These are phyloP conservation scores for Synanthedon vespiformis DNA, from an alignment of 2,888 invertebrate species.

Conservation along the genomic window DNA sequence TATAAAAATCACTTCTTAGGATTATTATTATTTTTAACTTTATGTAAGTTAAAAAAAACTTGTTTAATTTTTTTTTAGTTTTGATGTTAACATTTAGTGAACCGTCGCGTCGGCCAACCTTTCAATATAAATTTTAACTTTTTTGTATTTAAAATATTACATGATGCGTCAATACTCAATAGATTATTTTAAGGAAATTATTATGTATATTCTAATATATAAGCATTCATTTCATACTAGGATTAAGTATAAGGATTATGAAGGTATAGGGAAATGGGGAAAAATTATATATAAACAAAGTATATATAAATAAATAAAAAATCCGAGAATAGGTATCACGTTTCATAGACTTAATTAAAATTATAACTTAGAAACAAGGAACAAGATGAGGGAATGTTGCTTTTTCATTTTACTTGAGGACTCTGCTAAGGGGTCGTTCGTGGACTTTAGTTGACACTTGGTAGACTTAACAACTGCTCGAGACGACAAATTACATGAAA, in stretches of 20 bases:
- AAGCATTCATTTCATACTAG: no score
- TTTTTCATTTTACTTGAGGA: slow-evolving; percentile 48
- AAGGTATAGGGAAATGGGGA: slow-evolving; percentile 11
- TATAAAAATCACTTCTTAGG: no score
- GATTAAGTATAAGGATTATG: neutral
- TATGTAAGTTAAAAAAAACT: no score
- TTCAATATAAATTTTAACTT: no score
- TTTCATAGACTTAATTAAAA: slow-evolving; percentile 48
- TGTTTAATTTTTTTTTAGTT: no score
- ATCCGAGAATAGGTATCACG: slow-evolving; percentile 16
- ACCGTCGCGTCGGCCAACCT: neutral
- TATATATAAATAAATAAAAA: slow-evolving; percentile 12
- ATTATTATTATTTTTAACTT: no score
- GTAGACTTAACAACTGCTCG: neutral
- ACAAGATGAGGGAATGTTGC: slow-evolving; percentile 40
- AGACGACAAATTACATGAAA: neutral
- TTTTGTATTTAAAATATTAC: no score
- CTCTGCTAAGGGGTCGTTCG: slow-evolving; percentile 13
- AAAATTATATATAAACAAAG: slow-evolving; percentile 9
- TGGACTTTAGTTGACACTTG: neutral
- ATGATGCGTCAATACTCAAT: no score
- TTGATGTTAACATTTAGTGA: neutral
- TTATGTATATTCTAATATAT: no score
- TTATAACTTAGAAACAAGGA: slow-evolving; percentile 39
- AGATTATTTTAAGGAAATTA: no score